These are phyloP conservation scores for Palloptera scutellata DNA, from an alignment of 2,888 invertebrate genomes.

Conservation along the genomic window DNA sequence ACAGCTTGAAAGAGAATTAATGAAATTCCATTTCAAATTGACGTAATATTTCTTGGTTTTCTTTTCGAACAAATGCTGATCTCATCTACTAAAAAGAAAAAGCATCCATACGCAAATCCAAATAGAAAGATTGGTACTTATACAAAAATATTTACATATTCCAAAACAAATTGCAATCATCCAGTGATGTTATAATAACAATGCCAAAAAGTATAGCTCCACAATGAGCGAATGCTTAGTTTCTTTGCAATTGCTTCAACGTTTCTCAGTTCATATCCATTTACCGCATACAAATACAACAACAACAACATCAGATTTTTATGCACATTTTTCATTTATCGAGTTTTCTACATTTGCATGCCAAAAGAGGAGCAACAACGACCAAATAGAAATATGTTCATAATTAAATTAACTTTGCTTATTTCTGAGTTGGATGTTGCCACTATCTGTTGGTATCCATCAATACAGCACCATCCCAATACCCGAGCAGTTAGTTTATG, in stretches of 20 bases:
- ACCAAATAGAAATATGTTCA: not conserved
- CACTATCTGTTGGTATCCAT: not conserved
- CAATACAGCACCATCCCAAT: conserved; percentile 6
- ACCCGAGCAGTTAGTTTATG: not conserved
- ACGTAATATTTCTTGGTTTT: not conserved
- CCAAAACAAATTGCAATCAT: conserved; percentile 4
- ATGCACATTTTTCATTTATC: too few relatives aligned
- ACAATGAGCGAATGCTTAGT: too few relatives aligned
- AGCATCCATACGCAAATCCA: not conserved
- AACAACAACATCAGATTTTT: not conserved
- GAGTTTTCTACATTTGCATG: too few relatives aligned
- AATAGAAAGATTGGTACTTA: too few relatives aligned
- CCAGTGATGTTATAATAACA: too few relatives aligned
- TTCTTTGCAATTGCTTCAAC: too few relatives aligned
- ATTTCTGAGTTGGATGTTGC: not conserved
- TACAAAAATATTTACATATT: conserved; percentile 6
- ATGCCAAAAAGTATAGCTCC: too few relatives aligned
- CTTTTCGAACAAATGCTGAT: conserved; percentile 27
- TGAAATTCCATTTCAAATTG: too few relatives aligned
- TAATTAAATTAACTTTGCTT: not conserved
- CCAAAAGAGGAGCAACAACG: too few relatives aligned
- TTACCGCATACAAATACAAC: not conserved
- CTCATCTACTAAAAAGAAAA: conserved; percentile 13
- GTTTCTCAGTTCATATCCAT: not conserved
- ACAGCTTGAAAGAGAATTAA: too few relatives aligned